These are phyloP conservation scores for Himalopsyche phryganea DNA, from an alignment of 1,140 invertebrate genomes.

Conservation along the genomic window DNA sequence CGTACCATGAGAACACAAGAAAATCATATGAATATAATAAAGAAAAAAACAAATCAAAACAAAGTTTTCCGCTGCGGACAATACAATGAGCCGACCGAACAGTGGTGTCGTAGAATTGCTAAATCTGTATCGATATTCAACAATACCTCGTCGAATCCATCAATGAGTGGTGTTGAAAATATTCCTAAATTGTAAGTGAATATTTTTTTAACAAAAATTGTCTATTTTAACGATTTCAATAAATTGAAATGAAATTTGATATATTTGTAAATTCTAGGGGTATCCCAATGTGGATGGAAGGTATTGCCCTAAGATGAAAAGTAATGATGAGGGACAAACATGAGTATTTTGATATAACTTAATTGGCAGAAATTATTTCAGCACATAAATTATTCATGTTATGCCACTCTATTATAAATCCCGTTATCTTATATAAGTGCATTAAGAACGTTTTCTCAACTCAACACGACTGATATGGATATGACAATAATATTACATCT, in stretches of 20 bases:
- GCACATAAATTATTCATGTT: too few species aligned
- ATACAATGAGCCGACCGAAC: slow-evolving; percentile 17
- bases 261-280: slow-evolving; percentile 17
- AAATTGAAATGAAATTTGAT: background rate
- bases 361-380: too few species aligned
- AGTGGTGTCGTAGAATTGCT: slow-evolving; percentile 18
- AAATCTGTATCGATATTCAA: background rate
- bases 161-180: slow-evolving; percentile 8
- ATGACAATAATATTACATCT: too few species aligned
- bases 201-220: background rate
- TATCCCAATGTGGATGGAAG: slow-evolving; percentile 24
- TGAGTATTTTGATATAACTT: too few species aligned
- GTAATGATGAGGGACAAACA: too few species aligned
- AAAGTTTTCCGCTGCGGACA: background rate
- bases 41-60: background rate
- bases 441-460: too few species aligned
- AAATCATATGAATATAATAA: too few species aligned
- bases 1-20: too few species aligned
- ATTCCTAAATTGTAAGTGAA: slow-evolving; percentile 29
- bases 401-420: too few species aligned
- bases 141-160: background rate
- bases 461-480: too few species aligned
- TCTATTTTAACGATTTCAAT: too few species aligned
- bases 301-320: slow-evolving; percentile 14
- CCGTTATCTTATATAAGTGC: too few species aligned